Conservation (phyloP, 2,797 vertebrate genomes). For the Microtus californicus region DNA sequence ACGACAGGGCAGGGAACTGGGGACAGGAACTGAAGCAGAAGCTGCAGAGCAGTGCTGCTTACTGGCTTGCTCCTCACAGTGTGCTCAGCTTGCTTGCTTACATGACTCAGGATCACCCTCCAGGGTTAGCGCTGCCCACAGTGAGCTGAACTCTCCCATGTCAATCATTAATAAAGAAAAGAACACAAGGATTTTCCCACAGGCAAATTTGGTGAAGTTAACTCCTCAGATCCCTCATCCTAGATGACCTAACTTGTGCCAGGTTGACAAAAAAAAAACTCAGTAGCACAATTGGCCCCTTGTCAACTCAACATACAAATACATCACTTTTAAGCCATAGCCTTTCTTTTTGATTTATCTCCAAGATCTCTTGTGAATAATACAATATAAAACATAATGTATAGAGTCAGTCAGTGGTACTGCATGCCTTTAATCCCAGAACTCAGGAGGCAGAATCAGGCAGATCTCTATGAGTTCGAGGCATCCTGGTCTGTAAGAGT, state of each 20-base stretch:
- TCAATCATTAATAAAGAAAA: neutral
- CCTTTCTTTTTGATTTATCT: neutral
- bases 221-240: neutral
- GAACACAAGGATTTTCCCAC: neutral
- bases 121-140: neutral
- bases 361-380: neutral
- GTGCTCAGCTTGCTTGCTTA: neutral
- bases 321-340: neutral
- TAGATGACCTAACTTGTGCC: neutral
- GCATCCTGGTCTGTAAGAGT: too few relatives aligned
- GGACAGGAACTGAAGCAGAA: neutral
- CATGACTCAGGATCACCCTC: neutral
- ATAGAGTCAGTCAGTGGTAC: too few relatives aligned
- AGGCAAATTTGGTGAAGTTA: neutral
- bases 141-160: too few relatives aligned
- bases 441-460: too few relatives aligned
- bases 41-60: neutral
- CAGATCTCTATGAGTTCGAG: too few relatives aligned
- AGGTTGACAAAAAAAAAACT: neutral
- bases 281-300: neutral
- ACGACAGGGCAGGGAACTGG: too few relatives aligned
- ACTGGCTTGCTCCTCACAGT: neutral
- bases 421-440: too few relatives aligned
- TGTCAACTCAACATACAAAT: neutral
- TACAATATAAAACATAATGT: neutral